Base-by-base conservation (phyloP, 1,140 invertebrate genomes). In the Dendroctonus ponderosae region DNA sequence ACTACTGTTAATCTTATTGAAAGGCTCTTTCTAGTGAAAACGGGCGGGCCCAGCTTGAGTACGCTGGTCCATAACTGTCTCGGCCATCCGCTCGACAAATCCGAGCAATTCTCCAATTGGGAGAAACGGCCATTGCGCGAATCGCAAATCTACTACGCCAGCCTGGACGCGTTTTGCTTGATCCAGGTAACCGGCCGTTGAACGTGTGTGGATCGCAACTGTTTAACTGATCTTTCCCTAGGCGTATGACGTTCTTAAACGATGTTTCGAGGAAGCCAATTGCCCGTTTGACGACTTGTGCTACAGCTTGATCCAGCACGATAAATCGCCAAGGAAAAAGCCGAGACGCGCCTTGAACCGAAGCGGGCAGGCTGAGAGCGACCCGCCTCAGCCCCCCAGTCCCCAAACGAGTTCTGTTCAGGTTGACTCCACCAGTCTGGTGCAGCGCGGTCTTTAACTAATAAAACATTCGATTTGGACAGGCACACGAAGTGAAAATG, bases 71-170 rank as follows among this genome's bases (percentile, higher is more conserved):
- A 87, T 68, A 78, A 85, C 14, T 89, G 88, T 75, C 81, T 93
- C 69, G 91, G 91, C 9, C 78, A 84, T 60, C 85, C 86, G 37
- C 76, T 95, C 1, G 84, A 91, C 76, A 95, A 95, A 79, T 82
- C 83, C 5, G 90, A 94, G 78, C 92, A 93, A 71, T 91, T 93
- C 81, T 93, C 91, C 0, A 89, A 94, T 80, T 95, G 92, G 92
- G 90, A 93, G 75, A 82, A 85, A 66, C 81, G 92, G 74, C 93
- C 93, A 26, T 77, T 95, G 37, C 79, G 91, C 62, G 76, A 83
- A 46, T 84, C 84, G 60, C 93, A 95, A 80, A 84, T 92, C 39
- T 76, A 80, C 66, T 95, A 95, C 84, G 92, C 91, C 64, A 91
- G 91, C 39, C 74, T 92, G 38, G 91, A 94, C 82, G 90, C 91